phyloP scores from a whole-genome alignment of 2,113 vertebrate genomes.

The Sigmodon hispidus region DNA sequence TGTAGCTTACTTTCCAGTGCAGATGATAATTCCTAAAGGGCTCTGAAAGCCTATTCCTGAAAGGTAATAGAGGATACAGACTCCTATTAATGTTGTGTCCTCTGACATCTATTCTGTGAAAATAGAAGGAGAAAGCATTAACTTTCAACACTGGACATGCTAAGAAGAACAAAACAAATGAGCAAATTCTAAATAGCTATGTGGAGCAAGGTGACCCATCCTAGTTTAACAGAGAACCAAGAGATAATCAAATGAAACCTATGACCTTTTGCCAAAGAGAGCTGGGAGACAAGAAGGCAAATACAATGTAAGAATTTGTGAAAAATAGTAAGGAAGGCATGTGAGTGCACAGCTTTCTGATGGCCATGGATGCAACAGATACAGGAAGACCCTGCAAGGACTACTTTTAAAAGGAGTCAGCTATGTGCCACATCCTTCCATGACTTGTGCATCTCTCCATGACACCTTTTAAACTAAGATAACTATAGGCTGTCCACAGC shows the following conservation, averaged over 20 bases:
- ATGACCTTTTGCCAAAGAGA: slow-evolving; percentile 83
- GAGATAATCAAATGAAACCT: slow-evolving; percentile 86
- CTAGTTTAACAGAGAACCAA: slow-evolving; percentile 85
- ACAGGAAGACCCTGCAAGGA: slow-evolving; percentile 53
- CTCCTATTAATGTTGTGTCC: slow-evolving; percentile 83
- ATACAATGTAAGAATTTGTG: slow-evolving; percentile 80
- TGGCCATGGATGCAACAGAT: slow-evolving; percentile 31
- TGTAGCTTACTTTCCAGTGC: slow-evolving; percentile 59
- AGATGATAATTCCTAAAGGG: slow-evolving; percentile 78
- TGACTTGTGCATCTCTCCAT: slow-evolving; percentile 53
- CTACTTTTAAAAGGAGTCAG: slow-evolving; percentile 48
- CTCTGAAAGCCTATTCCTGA: slow-evolving; percentile 80
- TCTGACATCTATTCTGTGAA: slow-evolving; percentile 84
- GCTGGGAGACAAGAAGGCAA: slow-evolving; percentile 78
- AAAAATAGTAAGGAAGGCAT: slow-evolving; percentile 79
- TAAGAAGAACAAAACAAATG: slow-evolving; percentile 73
- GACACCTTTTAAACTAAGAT: slow-evolving; percentile 49
- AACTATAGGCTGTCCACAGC: slow-evolving; percentile 68
- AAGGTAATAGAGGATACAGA: slow-evolving; percentile 78
- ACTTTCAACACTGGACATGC: slow-evolving; percentile 82
- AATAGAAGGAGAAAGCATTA: slow-evolving; percentile 86
- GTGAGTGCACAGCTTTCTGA: slow-evolving; percentile 53
- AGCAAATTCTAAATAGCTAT: slow-evolving; percentile 80
- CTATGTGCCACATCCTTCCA: slow-evolving; percentile 35
- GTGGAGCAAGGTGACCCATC: slow-evolving; percentile 84